Conservation (phyloP, 2,113 vertebrate genomes). For the Monarcha castaneiventris region DNA sequence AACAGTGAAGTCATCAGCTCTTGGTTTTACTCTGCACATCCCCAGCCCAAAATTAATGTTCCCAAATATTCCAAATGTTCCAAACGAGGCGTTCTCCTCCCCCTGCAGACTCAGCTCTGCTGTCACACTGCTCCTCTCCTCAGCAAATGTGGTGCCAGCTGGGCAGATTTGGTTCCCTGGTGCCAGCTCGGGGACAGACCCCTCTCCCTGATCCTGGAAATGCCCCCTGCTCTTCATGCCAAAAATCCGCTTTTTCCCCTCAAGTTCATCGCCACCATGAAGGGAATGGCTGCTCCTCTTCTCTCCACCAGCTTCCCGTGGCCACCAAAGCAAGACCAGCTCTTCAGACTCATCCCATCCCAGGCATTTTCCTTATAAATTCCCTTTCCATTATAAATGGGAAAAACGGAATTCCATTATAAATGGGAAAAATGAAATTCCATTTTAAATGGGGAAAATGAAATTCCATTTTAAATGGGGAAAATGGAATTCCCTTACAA, state of each 20-base stretch:
- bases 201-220: background rate
- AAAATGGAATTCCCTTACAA: no score
- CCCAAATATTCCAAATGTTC: background rate
- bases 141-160: fast-evolving
- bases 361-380: no score
- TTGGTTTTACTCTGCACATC: background rate
- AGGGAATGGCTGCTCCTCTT: background rate
- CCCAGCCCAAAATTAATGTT: background rate
- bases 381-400: background rate
- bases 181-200: background rate
- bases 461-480: no score
- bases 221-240: background rate
- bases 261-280: background rate
- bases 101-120: background rate
- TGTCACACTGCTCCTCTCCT: background rate
- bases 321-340: background rate
- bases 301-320: fast-evolving
- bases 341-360: background rate
- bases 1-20: background rate
- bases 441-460: no score
- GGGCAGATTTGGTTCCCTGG: background rate
- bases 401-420: no score
- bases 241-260: fast-evolving
- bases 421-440: no score
- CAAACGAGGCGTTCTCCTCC: background rate